Evolutionary conservation across 2,797 vertebrate species (phyloP).

Genomic region (Epinephelus coioides): DNA sequence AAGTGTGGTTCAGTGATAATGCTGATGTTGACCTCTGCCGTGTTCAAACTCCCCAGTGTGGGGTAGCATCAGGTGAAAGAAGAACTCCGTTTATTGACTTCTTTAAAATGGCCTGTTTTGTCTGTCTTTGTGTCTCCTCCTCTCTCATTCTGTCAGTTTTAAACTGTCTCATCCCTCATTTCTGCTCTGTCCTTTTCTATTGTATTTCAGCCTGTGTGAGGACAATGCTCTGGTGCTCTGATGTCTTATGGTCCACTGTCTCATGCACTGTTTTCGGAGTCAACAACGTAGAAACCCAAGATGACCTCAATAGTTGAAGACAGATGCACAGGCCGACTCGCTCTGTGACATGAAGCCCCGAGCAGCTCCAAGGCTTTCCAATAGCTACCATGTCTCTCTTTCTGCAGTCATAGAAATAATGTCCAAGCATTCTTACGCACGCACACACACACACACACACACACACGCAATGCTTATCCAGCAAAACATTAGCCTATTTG

Average conservation of each 20-base stretch:
- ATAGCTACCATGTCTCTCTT: conserved; percentile 68
- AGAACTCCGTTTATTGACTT: conserved; percentile 41
- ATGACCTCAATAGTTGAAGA: conserved; percentile 81
- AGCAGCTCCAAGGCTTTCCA: conserved; percentile 79
- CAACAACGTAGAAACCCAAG: conserved; percentile 63
- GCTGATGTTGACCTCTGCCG: conserved; percentile 54
- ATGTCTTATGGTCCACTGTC: conserved; percentile 64
- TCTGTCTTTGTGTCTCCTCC: not conserved
- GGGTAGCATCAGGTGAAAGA: conserved; percentile 63
- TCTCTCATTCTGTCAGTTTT: not conserved
- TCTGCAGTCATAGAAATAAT: conserved; percentile 70
- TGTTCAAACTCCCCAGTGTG: conserved; percentile 62
- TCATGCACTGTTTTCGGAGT: conserved; percentile 62
- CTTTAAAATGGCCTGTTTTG: conserved; percentile 7
- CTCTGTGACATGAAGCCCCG: conserved; percentile 72
- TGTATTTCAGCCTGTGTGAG: conserved; percentile 15
- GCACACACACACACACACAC: conserved; percentile 28
- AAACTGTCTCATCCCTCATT: not conserved
- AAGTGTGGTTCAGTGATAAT: conserved; percentile 62
- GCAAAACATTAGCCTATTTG: conserved; percentile 79
- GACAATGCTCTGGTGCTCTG: conserved; percentile 21
- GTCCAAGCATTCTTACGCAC: conserved; percentile 48
- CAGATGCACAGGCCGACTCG: conserved; percentile 76
- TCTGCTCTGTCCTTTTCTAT: not conserved
- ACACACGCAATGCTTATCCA: conserved; percentile 73